A percentile compares a stretch with the other conserved stretches of the same genome.
These are phyloP conservation scores for Hypercompe scribonia DNA, from an alignment of 2,888 invertebrate genomes.

Conservation along the genomic window DNA sequence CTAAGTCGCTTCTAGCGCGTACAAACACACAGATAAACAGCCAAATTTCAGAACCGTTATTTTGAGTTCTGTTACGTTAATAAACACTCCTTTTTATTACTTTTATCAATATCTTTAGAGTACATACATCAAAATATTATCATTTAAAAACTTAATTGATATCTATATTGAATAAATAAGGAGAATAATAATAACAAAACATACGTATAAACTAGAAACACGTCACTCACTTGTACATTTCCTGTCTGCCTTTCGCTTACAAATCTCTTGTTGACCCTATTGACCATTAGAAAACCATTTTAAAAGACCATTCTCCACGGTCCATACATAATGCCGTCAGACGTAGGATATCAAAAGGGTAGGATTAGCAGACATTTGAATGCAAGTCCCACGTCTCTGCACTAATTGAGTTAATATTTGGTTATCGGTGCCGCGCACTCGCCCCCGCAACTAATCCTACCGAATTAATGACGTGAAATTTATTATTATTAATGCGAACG, in stretches of 20 bases:
- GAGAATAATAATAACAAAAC: too few species aligned
- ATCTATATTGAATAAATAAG: too few species aligned
- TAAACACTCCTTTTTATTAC: too few species aligned
- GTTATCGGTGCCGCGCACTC: conserved; percentile 84
- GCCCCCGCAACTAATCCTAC: conserved; percentile 78
- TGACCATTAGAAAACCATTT: background rate
- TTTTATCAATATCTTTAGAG: too few species aligned
- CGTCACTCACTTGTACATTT: background rate
- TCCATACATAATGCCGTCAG: conserved; percentile 28
- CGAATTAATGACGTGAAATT: conserved; percentile 84
- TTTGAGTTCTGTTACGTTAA: too few species aligned
- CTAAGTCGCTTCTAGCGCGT: too few species aligned
- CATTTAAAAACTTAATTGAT: too few species aligned
- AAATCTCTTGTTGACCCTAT: background rate
- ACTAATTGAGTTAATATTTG: conserved; percentile 87
- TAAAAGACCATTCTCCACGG: background rate
- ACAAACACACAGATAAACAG: too few species aligned
- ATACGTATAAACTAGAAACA: too few species aligned
- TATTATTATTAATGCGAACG: conserved; percentile 85
- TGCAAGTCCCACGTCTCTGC: conserved; percentile 72
- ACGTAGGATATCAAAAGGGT: conserved; percentile 51
- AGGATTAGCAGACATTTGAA: conserved; percentile 82
- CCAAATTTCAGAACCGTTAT: too few species aligned
- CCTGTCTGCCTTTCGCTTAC: background rate
- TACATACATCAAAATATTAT: too few species aligned